A percentile compares a stretch with the other conserved stretches of the same genome.
phyloP scores from a whole-genome alignment of 2,113 vertebrate genomes.

The Brachirus orientalis region DNA sequence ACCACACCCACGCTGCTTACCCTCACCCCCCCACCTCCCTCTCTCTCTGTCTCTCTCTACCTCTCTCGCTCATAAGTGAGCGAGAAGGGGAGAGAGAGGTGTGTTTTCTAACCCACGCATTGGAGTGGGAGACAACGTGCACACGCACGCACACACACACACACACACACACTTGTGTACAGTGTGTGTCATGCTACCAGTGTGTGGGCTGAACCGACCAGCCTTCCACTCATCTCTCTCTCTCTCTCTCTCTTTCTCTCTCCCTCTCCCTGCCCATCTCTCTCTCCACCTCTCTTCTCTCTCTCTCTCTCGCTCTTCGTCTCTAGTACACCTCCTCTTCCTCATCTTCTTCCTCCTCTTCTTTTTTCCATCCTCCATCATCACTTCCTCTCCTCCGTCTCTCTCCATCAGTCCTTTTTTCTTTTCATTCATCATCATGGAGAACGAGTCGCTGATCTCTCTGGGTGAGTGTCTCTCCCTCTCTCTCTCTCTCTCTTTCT shows the following conservation, averaged over 20 bases:
- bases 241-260: conserved; percentile 18
- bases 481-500: conserved; percentile 13
- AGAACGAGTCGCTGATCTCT: conserved; percentile 65
- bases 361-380: conserved; percentile 46
- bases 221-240: conserved; percentile 71
- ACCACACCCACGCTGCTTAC: conserved; percentile 71
- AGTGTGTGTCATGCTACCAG: conserved; percentile 72
- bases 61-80: conserved; percentile 5
- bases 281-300: conserved; percentile 35
- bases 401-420: conserved; percentile 17
- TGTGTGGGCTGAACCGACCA: conserved; percentile 75
- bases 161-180: conserved; percentile 32
- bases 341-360: conserved; percentile 22
- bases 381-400: conserved; percentile 18
- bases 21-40: conserved; percentile 41
- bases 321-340: conserved; percentile 17
- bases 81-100: conserved; percentile 58
- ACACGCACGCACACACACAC: conserved; percentile 40
- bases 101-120: conserved; percentile 79
- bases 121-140: conserved; percentile 75
- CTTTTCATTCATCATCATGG: conserved; percentile 68
- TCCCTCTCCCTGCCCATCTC: conserved; percentile 15
- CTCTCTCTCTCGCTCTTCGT: conserved; percentile 7
- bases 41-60: conserved; percentile 10
- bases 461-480: conserved; percentile 71